These are phyloP conservation scores for Ctenopoma kingsleyae DNA, from an alignment of 2,797 vertebrate genomes.

Conservation along the genomic window DNA sequence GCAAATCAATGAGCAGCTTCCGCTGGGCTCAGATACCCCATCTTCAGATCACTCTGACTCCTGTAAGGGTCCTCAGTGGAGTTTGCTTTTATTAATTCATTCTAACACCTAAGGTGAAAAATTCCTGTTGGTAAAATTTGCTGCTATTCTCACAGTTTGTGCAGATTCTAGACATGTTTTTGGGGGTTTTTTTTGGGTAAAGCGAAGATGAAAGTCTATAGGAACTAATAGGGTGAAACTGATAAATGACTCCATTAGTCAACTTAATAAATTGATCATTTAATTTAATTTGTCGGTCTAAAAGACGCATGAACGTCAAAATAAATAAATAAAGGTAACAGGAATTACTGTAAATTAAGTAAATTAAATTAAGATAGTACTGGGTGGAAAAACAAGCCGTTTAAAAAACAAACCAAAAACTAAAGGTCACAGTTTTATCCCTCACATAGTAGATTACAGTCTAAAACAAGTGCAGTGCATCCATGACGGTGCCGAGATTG, in stretches of 20 bases:
- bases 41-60: conserved; percentile 60
- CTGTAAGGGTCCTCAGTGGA: conserved; percentile 47
- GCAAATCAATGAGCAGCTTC: conserved; percentile 81
- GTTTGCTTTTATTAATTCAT: conserved; percentile 47
- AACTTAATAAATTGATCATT: conserved; percentile 74
- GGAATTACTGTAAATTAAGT: conserved; percentile 29
- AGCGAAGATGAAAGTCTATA: conserved; percentile 22
- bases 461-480: conserved; percentile 19
- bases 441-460: conserved; percentile 30
- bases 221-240: conserved; percentile 67
- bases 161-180: conserved; percentile 12
- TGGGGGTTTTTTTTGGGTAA: conserved; percentile 27
- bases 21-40: conserved; percentile 58
- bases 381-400: conserved; percentile 30
- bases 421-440: conserved; percentile 49
- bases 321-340: conserved; percentile 36
- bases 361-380: conserved; percentile 54
- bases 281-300: conserved; percentile 61
- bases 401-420: conserved; percentile 24
- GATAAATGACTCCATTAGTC: conserved; percentile 76
- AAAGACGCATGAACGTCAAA: conserved; percentile 57
- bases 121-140: conserved; percentile 22
- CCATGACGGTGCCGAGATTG: conserved; percentile 18
- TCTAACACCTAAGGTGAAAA: conserved; percentile 42
- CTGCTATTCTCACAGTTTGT: conserved; percentile 8